Evolutionary conservation across 1,140 invertebrate genomes (phyloP), one percentile per base, ranked within the genome.

Genomic region (Amphibalanus amphitrite): DNA sequence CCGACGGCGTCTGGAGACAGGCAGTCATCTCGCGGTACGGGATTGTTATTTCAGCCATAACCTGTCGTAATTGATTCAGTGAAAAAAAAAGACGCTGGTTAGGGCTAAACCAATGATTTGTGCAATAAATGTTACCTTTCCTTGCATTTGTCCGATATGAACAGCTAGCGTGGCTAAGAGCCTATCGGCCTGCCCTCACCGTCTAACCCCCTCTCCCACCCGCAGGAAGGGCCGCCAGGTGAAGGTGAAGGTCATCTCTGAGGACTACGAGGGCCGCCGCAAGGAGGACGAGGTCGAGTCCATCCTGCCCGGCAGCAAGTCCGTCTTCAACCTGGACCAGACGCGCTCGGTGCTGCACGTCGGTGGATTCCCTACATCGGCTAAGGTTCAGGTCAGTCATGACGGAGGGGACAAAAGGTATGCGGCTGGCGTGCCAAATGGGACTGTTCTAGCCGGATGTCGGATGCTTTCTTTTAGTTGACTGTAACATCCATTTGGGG

Each of bases 331-430:
- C 80, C 82, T 97, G 25, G 90, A 95, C 77, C 84, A 85, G 70
- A 85, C 93, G 38, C 85, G 89, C 71, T 92, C 93, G 1, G 92
- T 90, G 77, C 81, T 98, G 17, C 97, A 91, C 79, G 88, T 97
- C 1, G 96, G 95, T 29, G 93, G 95, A 3, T 88, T 91, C 73
- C 91, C 92, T 0, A 80, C 74, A 8, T 82, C 73, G 67, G 73
- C 75, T 28, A 73, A 74, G 28, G 78, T 80, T n/a, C 73, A 73
- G 77, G 64, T 65, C 10, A n/a, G 64, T 65, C 6, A 65, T n/a
- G n/a, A n/a, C n/a, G n/a, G n/a, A n/a, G n/a, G n/a, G n/a, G n/a
- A n/a, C n/a, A n/a, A n/a, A n/a, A n/a, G n/a, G n/a, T n/a, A n/a
- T n/a, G n/a, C n/a, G n/a, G n/a, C n/a, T n/a, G n/a, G n/a, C n/a